A percentile compares a stretch with the other conserved stretches of the same genome.
These are phyloP conservation scores for Calephelis perditalis DNA, from an alignment of 2,888 invertebrate genomes.

Conservation along the genomic window DNA sequence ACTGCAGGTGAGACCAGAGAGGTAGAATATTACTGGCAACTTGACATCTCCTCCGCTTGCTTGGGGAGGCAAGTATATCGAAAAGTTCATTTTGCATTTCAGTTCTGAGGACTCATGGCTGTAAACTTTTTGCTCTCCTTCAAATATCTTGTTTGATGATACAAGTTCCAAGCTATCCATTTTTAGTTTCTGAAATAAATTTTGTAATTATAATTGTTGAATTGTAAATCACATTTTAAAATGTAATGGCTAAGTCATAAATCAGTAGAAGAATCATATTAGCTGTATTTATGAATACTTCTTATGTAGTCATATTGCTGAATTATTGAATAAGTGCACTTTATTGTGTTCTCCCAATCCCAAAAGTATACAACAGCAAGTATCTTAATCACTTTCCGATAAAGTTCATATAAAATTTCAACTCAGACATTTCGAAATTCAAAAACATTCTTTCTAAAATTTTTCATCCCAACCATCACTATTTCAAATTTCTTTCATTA, in stretches of 20 bases:
- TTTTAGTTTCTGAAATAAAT: slow-evolving; percentile 28
- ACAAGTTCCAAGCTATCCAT: slow-evolving; percentile 79
- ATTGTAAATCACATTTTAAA: background rate
- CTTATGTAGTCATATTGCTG: too few species aligned
- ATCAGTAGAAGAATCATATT: background rate
- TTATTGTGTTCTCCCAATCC: too few species aligned
- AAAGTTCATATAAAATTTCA: too few species aligned
- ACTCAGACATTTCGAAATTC: too few species aligned
- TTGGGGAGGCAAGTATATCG: slow-evolving; percentile 91
- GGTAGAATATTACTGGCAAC: slow-evolving; percentile 92
- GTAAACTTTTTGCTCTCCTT: slow-evolving; percentile 91
- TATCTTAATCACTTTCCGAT: too few species aligned
- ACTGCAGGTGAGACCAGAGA: slow-evolving; percentile 95
- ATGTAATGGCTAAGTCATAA: too few species aligned
- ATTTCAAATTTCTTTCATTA: too few species aligned
- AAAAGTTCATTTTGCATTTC: slow-evolving; percentile 95
- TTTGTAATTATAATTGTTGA: background rate
- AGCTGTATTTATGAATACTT: too few species aligned
- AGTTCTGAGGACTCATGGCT: slow-evolving; percentile 87
- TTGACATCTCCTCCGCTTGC: slow-evolving; percentile 78
- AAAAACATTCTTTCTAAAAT: too few species aligned
- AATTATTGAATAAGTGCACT: too few species aligned
- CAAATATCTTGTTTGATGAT: slow-evolving; percentile 85
- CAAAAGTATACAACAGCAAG: too few species aligned
- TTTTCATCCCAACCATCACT: too few species aligned